Base-by-base conservation (phyloP, 2,888 invertebrate species). In the Drosophila falleni region DNA sequence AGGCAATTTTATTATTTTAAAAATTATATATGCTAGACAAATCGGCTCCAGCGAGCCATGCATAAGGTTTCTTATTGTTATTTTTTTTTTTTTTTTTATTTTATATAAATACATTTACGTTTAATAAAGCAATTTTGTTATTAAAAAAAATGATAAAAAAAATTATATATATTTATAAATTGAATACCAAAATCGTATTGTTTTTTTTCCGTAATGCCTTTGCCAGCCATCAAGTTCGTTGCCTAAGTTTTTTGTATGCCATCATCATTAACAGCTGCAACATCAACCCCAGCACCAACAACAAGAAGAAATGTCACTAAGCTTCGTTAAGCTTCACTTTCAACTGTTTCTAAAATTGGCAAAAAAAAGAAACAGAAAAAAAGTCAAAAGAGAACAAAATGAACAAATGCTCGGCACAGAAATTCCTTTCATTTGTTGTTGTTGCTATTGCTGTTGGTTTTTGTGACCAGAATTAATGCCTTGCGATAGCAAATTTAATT, bases 401-500 rank as follows among this genome's bases (percentile, higher is more conserved):
- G 55, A 59, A 70, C 55, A 76, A 76, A 76, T 61, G 71, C 66
- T 65, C 59, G 26, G 55, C 53, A 62, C 73, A 73, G 65, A 76
- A 80, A 83, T 78, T 86, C 78, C 78, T 80, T 80, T 80, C 58
- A 64, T 64, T 73, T 60, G 59, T 42, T 55, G 11, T 23, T 56
- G 39, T 49, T 63, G 42, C 31, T 59, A 41, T 39, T 74, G 42
- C 10, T 65, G 63, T 56, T 74, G 74, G 47, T 15, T 65, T 62
- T 70, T 76, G 78, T 74, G 70, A 61, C 60, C 77, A 78, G 86
- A 90, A 89, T 89, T 89, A 90, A 90, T 90, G 90, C 85, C 76
- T 81, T 73, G 81, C 87, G 91, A 91, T 91, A 91, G 89, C 84
- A 89, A 91, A 89, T 90, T 89, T 90, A 90, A 91, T 91, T 90